Base-by-base conservation (phyloP, 2,888 invertebrate genomes). In the Phyllotreta striolata region DNA sequence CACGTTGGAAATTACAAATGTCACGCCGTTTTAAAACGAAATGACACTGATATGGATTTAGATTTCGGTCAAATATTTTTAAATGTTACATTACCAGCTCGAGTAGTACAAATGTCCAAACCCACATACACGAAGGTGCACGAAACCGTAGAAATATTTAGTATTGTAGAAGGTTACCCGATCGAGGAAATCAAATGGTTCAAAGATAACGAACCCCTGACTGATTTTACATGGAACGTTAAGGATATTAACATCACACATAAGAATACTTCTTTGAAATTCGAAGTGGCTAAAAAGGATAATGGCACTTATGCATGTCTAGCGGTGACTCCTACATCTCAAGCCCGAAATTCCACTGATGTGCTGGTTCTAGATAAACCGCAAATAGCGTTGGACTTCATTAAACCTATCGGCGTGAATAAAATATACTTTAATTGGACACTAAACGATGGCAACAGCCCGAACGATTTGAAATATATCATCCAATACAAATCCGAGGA, bases 391-490 rank as follows among this genome's bases (percentile, higher is more conserved):
- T 87, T 93, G 67, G 89, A 91, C 73, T 87, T 87, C 63, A 87
- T 90, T 0, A 91, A 91, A 78, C 87, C 91, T 0, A 91, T 94
- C 12, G 92, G 90, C 56, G 87, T 88, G 0, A 85, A 87, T 6
- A 88, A 89, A 78, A 87, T 95, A 47, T 95, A 87, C 79, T 78
- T 94, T 0, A 93, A 93, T 77, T 94, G 94, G 93, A 93, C 92
- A 0, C 85, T 92, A 0, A 87, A 88, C 64, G 86, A 89, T 65
- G 91, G 91, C 66, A 93, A 94, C 76, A 88, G 88, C 55, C 87
- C 88, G 0, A 84, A 92, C 13, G 82, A 83, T 68, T 80, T 91
- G 9, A 83, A 85, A 74, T 86, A 85, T 72, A 79, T 83, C 46
- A 82, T 85, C 37, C 83, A 84, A 72, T 83, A 84, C 68, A 85